A percentile compares a stretch with the other conserved stretches of the same genome.
Conservation (phyloP, 1,140 invertebrate genomes). For the Scylla paramamosain region DNA sequence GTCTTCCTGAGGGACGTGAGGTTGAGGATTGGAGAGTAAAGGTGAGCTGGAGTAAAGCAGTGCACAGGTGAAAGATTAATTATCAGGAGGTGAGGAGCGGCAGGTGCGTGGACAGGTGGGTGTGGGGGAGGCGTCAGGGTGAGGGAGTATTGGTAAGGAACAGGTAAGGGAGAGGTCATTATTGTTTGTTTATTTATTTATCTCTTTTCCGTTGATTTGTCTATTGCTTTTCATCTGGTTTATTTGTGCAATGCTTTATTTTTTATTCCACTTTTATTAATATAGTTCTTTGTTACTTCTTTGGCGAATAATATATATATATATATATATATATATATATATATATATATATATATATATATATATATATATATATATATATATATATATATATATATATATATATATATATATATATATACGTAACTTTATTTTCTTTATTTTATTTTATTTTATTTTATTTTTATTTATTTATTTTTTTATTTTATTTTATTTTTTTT, state of each 20-base stretch:
- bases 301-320: neutral
- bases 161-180: too few relatives aligned
- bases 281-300: neutral
- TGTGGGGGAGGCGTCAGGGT: neutral
- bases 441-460: neutral
- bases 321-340: constrained; percentile 9
- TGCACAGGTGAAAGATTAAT: too few relatives aligned
- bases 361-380: constrained; percentile 28
- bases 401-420: neutral
- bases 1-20: neutral
- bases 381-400: neutral
- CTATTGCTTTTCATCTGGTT: too few relatives aligned
- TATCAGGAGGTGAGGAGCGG: neutral
- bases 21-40: too few relatives aligned
- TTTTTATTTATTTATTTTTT: neutral
- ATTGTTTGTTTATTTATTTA: too few relatives aligned
- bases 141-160: neutral
- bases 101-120: neutral
- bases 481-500: too few relatives aligned
- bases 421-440: too few relatives aligned
- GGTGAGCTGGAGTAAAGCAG: too few relatives aligned
- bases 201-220: too few relatives aligned
- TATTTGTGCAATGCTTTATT: neutral
- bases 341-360: constrained; percentile 29
- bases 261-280: neutral